phyloP scores from a whole-genome alignment of 2,888 invertebrate genomes.

The Barypeithes pellucidus region DNA sequence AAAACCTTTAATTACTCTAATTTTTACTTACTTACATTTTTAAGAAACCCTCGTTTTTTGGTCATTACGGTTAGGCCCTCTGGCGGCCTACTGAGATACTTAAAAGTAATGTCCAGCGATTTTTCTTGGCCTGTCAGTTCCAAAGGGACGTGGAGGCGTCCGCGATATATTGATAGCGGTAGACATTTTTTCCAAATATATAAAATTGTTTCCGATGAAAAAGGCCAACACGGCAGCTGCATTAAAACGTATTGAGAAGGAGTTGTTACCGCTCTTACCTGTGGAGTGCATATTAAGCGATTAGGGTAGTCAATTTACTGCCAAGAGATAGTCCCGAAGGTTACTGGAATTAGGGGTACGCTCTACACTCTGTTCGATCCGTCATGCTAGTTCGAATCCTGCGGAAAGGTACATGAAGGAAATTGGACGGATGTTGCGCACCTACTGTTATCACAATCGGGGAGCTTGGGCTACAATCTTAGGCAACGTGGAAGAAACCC shows the following conservation, averaged over 20 bases:
- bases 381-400: conserved; percentile 23
- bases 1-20: no score
- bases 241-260: conserved; percentile 6
- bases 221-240: conserved; percentile 48
- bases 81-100: no score
- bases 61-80: no score
- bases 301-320: conserved; percentile 30
- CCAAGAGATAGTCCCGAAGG: conserved; percentile 43
- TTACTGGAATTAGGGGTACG: conserved; percentile 5
- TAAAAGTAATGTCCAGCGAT: no score
- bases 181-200: conserved; percentile 58
- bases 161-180: conserved; percentile 56
- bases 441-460: conserved; percentile 23
- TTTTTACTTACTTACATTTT: no score
- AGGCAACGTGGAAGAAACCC: conserved; percentile 1
- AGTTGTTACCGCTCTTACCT: background rate
- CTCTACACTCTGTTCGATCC: conserved; percentile 2
- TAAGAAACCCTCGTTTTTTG: no score
- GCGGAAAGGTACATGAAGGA: conserved; percentile 22
- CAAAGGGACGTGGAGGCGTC: no score
- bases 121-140: no score
- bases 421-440: conserved; percentile 24
- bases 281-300: conserved; percentile 18
- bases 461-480: background rate
- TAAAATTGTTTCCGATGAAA: conserved; percentile 55